Evolutionary conservation across 2,797 vertebrate species (phyloP).

Genomic region (Pangasius mekongensis): DNA sequence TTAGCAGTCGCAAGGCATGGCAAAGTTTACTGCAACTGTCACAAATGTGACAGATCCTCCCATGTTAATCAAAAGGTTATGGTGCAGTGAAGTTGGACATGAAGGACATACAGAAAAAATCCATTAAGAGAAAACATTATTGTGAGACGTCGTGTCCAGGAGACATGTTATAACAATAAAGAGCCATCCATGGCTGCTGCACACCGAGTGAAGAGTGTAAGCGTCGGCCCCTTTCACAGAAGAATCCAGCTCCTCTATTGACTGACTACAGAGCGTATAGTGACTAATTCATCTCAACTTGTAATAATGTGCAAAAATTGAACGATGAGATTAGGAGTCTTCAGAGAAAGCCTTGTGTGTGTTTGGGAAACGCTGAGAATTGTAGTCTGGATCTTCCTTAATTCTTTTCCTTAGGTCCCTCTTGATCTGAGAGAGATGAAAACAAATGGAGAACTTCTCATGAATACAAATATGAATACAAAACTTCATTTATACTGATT

Average conservation of each 20-base stretch:
- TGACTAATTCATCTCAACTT: slow-evolving; percentile 12
- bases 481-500: background rate
- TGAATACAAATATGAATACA: background rate
- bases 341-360: slow-evolving; percentile 85
- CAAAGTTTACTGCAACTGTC: background rate
- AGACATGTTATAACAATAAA: slow-evolving; percentile 13
- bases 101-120: slow-evolving; percentile 35
- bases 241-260: slow-evolving; percentile 33
- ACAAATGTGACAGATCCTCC: background rate
- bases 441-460: background rate
- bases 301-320: background rate
- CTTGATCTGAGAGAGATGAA: slow-evolving; percentile 76
- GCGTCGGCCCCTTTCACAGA: slow-evolving; percentile 11
- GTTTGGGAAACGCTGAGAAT: slow-evolving; percentile 86
- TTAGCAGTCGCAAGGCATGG: background rate
- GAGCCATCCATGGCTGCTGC: slow-evolving; percentile 8
- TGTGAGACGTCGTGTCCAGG: slow-evolving; percentile 8
- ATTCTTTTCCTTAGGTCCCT: slow-evolving; percentile 86
- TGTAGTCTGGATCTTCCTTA: slow-evolving; percentile 87
- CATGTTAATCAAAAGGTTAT: background rate
- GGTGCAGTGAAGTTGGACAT: background rate
- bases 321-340: slow-evolving; percentile 72
- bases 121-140: slow-evolving; percentile 6
- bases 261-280: background rate
- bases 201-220: slow-evolving; percentile 6